Evolutionary conservation across 1,140 invertebrate genomes (phyloP).

Genomic region (Elysia chlorotica): DNA sequence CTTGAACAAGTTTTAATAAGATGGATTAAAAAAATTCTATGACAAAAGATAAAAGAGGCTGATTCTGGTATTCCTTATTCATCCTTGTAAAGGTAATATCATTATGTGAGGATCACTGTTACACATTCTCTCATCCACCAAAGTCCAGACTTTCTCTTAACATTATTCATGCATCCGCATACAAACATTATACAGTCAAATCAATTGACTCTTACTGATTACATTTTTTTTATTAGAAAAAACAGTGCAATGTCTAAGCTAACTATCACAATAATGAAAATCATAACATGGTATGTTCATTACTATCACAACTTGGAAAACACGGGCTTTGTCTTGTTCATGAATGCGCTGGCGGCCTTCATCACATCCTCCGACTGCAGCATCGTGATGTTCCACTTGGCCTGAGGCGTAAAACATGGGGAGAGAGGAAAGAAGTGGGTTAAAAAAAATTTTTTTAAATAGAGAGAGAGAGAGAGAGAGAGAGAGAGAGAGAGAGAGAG

Average conservation of each 20-base stretch:
- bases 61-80: no score
- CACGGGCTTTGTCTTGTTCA: conserved; percentile 66
- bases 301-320: conserved; percentile 59
- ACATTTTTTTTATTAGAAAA: neutral
- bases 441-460: neutral
- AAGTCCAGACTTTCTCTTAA: no score
- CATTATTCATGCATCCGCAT: no score
- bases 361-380: conserved; percentile 91
- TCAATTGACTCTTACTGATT: no score
- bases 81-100: no score
- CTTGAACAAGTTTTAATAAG: no score
- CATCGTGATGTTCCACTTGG: conserved; percentile 78
- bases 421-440: neutral
- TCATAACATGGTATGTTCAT: neutral
- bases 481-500: neutral
- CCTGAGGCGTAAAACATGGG: conserved; percentile 68
- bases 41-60: no score
- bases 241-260: neutral
- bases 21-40: no score
- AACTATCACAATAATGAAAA: neutral
- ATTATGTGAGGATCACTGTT: no score
- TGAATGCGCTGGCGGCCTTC: conserved; percentile 76
- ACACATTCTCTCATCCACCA: no score
- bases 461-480: neutral
- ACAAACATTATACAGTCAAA: no score